Evolutionary conservation across 2,797 vertebrate species (phyloP).

Genomic region (Scleropages formosus): DNA sequence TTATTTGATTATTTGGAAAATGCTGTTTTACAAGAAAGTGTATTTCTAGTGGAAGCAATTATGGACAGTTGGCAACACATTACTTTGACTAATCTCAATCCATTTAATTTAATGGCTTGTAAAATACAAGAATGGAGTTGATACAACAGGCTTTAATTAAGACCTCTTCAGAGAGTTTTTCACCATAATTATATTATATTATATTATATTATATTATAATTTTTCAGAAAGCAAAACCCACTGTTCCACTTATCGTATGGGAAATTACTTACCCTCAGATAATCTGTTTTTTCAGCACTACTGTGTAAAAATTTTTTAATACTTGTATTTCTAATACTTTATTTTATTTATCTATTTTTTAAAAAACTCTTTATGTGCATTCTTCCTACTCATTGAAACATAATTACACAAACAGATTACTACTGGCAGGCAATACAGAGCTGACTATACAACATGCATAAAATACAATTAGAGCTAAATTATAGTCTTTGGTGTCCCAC

Average conservation of each 20-base stretch:
- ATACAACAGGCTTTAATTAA: slow-evolving; percentile 10
- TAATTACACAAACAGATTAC: background rate
- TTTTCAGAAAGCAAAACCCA: slow-evolving; percentile 20
- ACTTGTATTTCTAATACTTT: background rate
- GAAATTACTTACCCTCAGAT: background rate
- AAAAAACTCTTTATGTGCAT: too few species aligned
- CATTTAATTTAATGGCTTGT: background rate
- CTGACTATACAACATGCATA: background rate
- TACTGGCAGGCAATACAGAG: background rate
- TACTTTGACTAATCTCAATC: background rate
- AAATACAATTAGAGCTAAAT: too few species aligned
- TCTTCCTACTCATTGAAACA: too few species aligned
- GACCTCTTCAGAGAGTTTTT: background rate
- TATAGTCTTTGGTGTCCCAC: too few species aligned
- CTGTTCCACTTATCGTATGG: background rate
- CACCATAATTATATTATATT: background rate
- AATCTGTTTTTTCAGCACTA: background rate
- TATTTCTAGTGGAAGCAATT: slow-evolving; percentile 1
- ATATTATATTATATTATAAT: background rate
- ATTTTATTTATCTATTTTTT: background rate
- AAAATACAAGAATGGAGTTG: background rate
- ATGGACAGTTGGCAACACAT: background rate
- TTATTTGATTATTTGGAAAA: background rate
- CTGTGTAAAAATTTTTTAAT: background rate
- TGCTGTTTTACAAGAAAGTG: background rate